phyloP scores from a whole-genome alignment of 2,888 invertebrate species.

The Geophilus truncorum region DNA sequence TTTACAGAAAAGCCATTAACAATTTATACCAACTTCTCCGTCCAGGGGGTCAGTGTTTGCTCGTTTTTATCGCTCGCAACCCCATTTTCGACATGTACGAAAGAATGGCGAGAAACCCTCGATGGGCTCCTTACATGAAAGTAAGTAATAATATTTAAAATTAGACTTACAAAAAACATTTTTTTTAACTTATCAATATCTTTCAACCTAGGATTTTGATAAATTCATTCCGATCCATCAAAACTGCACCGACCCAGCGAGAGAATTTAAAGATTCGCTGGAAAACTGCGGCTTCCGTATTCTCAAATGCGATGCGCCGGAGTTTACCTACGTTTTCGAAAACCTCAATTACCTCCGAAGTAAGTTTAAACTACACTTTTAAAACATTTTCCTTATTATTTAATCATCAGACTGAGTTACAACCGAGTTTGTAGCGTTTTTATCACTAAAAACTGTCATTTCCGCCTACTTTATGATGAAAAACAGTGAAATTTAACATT shows the following conservation, averaged over 20 bases:
- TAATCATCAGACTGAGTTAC: too few relatives aligned
- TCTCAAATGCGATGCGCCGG: constrained; percentile 57
- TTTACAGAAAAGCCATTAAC: constrained; percentile 57
- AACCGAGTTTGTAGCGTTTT: too few relatives aligned
- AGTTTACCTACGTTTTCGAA: constrained; percentile 57
- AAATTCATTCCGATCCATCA: constrained; percentile 66
- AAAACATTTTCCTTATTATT: too few relatives aligned
- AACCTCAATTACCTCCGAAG: constrained; percentile 58
- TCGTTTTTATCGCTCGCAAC: constrained; percentile 64
- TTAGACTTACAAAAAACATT: too few relatives aligned
- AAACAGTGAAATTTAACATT: background rate
- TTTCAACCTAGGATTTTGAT: constrained; percentile 56
- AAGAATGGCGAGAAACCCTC: constrained; percentile 55
- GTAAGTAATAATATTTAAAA: constrained; percentile 47
- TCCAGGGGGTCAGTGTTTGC: constrained; percentile 62
- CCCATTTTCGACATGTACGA: constrained; percentile 65
- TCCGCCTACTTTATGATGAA: too few relatives aligned
- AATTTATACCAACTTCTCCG: constrained; percentile 64
- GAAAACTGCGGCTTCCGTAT: constrained; percentile 59
- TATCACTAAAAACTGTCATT: too few relatives aligned
- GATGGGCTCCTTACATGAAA: constrained; percentile 62
- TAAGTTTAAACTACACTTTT: constrained; percentile 46
- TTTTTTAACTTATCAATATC: too few relatives aligned
- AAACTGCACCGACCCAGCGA: constrained; percentile 57
- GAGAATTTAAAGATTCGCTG: constrained; percentile 56